A percentile compares a stretch with the other conserved stretches of the same genome.
These are phyloP conservation scores for Synergus japonicus DNA, from an alignment of 2,888 invertebrate genomes.

Conservation along the genomic window DNA sequence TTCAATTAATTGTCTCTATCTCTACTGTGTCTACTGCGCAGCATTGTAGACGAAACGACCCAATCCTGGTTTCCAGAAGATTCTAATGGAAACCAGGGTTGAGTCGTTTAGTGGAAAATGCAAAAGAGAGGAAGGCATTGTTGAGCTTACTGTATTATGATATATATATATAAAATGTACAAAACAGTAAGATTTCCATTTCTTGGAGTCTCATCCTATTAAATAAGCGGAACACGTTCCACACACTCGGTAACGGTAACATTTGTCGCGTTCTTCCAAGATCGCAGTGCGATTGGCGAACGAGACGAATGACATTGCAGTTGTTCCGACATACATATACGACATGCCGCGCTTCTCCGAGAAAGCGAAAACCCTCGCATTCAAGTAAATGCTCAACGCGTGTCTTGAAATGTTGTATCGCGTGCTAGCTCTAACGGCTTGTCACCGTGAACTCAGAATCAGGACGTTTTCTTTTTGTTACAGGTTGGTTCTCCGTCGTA, in stretches of 20 bases:
- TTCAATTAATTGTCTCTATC: background rate
- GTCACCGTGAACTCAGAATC: conserved; percentile 35
- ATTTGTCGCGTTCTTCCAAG: conserved; percentile 59
- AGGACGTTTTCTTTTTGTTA: conserved; percentile 52
- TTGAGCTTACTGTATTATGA: too few relatives aligned
- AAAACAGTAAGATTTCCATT: background rate
- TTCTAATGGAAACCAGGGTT: too few relatives aligned
- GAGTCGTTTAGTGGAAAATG: too few relatives aligned
- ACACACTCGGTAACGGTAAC: conserved; percentile 58
- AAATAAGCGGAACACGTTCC: conserved; percentile 59
- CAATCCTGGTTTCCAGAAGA: too few relatives aligned
- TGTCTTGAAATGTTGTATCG: conserved; percentile 1
- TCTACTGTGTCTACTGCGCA: background rate
- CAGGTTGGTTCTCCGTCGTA: conserved; percentile 75
- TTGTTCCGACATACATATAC: conserved; percentile 58
- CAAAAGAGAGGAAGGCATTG: too few relatives aligned
- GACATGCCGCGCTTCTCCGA: conserved; percentile 50
- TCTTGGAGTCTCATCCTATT: background rate
- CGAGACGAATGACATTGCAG: conserved; percentile 49
- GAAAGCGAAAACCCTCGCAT: conserved; percentile 59
- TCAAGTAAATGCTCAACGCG: conserved; percentile 3
- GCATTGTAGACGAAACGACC: too few relatives aligned
- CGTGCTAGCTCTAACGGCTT: conserved; percentile 26
- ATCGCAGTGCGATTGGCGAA: conserved; percentile 48
- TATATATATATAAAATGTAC: background rate